A percentile compares a stretch with the other conserved stretches of the same genome.
Conservation (phyloP, 2,113 vertebrate species). For the Paradisaea rubra region DNA sequence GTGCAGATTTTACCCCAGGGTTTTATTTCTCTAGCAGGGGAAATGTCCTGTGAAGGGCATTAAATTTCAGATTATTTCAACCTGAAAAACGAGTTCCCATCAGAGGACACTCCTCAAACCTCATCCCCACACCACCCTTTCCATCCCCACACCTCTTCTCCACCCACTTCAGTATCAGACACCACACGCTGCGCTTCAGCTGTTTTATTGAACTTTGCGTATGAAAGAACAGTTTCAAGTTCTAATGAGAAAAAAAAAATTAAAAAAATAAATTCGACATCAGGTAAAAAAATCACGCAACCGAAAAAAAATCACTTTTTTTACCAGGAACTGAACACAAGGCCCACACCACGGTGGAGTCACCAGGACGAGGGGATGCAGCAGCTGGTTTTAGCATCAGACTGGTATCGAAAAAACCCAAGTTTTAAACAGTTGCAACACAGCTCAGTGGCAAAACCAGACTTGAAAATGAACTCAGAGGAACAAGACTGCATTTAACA, state of each 20-base stretch:
- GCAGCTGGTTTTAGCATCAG: constrained; percentile 13
- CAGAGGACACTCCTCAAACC: background rate
- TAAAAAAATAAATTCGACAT: constrained; percentile 53
- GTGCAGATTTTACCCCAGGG: background rate
- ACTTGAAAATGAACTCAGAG: background rate
- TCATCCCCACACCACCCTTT: background rate
- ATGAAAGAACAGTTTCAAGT: constrained; percentile 53
- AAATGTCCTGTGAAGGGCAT: background rate
- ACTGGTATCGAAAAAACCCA: background rate
- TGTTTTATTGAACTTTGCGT: constrained; percentile 39
- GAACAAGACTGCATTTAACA: background rate
- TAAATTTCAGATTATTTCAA: background rate
- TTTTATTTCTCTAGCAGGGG: background rate
- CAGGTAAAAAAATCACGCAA: constrained; percentile 24
- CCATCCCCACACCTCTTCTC: background rate
- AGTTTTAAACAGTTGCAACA: background rate
- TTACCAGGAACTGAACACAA: background rate
- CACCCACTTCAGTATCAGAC: accelerated
- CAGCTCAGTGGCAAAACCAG: background rate
- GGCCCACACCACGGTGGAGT: background rate
- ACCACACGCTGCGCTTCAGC: background rate
- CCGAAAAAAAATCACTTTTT: background rate
- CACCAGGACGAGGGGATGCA: background rate
- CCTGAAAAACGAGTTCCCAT: background rate
- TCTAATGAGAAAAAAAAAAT: constrained; percentile 18